These are phyloP conservation scores for Catamblyrhynchus diadema DNA, from an alignment of 2,797 vertebrate species.

Conservation along the genomic window DNA sequence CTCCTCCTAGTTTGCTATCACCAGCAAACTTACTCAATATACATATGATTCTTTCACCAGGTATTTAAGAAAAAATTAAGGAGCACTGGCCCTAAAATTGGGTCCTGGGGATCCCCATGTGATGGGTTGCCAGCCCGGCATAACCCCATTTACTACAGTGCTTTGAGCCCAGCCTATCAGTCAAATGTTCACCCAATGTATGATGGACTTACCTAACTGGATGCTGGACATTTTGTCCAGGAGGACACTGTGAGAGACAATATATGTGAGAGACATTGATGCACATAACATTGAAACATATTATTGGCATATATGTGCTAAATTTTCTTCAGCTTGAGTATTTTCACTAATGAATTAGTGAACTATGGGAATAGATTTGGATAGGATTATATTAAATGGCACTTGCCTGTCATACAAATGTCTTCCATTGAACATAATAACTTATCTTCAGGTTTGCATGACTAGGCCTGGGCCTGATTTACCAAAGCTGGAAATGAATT, in stretches of 20 bases:
- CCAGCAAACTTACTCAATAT: background rate
- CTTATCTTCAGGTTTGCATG: slow-evolving; percentile 1
- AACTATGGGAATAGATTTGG: background rate
- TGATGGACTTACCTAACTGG: background rate
- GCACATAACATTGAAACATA: background rate
- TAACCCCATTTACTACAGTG: background rate
- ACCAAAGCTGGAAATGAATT: background rate
- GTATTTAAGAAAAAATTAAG: background rate
- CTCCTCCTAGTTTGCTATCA: background rate
- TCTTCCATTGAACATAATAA: background rate
- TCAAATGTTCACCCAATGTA: background rate
- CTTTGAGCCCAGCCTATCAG: background rate
- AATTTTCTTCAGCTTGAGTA: background rate
- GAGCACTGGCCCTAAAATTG: background rate
- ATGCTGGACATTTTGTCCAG: background rate
- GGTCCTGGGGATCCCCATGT: fast-evolving
- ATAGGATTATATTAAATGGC: background rate
- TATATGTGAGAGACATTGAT: background rate
- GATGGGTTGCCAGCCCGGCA: background rate
- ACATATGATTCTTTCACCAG: background rate
- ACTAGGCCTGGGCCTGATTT: background rate
- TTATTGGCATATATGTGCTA: background rate
- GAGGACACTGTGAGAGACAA: background rate
- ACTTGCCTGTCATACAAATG: background rate
- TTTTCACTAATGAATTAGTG: slow-evolving; percentile 1